Percentiles rank a stretch among this genome's conserved stretches.
These are phyloP conservation scores for Idaea straminata DNA, from an alignment of 2,888 invertebrate species.

Conservation along the genomic window DNA sequence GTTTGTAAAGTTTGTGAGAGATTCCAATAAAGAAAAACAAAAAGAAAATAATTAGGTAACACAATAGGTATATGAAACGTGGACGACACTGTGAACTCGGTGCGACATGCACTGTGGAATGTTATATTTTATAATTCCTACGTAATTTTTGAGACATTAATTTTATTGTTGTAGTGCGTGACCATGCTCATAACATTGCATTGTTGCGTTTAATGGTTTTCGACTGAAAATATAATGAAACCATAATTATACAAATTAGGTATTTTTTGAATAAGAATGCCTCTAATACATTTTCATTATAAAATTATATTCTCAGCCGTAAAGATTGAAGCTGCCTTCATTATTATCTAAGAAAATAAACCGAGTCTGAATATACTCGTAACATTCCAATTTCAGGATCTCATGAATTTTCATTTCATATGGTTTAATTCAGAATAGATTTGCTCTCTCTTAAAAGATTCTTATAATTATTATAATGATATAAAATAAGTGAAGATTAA, in stretches of 20 bases:
- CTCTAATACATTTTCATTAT: background rate
- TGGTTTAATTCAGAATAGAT: slow-evolving; percentile 15
- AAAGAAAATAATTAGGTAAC: slow-evolving; percentile 53
- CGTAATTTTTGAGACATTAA: slow-evolving; percentile 12
- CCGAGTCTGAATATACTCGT: background rate
- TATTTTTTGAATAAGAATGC: slow-evolving; percentile 4
- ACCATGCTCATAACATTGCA: slow-evolving; percentile 59
- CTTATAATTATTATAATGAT: background rate
- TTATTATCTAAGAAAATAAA: slow-evolving; percentile 9
- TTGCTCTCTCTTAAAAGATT: slow-evolving; percentile 8
- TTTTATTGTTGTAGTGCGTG: slow-evolving; percentile 35
- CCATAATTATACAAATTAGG: background rate
- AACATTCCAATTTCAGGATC: background rate
- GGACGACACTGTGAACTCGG: slow-evolving; percentile 66
- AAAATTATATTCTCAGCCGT: slow-evolving; percentile 37
- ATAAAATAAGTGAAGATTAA: background rate
- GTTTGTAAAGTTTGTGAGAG: slow-evolving; percentile 51
- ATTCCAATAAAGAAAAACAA: slow-evolving; percentile 41
- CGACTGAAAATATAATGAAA: slow-evolving; percentile 44
- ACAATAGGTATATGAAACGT: slow-evolving; percentile 50
- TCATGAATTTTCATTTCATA: background rate
- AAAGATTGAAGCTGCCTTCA: slow-evolving; percentile 35
- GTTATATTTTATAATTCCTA: slow-evolving; percentile 37
- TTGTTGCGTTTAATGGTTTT: slow-evolving; percentile 29
- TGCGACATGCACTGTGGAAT: slow-evolving; percentile 75